Conservation (phyloP, 2,888 invertebrate species). For the Folsomia candida region DNA sequence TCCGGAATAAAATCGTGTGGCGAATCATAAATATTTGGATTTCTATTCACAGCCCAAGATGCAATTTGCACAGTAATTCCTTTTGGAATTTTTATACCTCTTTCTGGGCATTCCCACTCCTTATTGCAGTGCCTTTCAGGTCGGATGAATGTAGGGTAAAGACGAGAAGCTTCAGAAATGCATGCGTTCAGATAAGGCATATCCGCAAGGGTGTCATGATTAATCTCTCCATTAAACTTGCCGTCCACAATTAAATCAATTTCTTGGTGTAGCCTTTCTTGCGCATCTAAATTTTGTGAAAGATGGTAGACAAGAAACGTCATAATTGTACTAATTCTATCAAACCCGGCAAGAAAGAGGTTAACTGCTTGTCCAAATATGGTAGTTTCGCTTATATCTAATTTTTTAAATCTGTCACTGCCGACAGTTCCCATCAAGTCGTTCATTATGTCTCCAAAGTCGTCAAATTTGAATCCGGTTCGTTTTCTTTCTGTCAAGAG, state of each 20-base stretch:
- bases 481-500: slow-evolving; percentile 29
- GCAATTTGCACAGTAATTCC: slow-evolving; percentile 36
- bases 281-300: slow-evolving; percentile 40
- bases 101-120: slow-evolving; percentile 34
- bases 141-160: slow-evolving; percentile 52
- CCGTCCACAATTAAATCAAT: slow-evolving; percentile 24
- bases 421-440: slow-evolving; percentile 30
- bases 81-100: slow-evolving; percentile 38
- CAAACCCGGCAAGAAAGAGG: slow-evolving; percentile 47
- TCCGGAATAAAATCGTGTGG: slow-evolving; percentile 44
- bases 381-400: slow-evolving; percentile 39
- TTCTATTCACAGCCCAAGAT: slow-evolving; percentile 37
- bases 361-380: slow-evolving; percentile 44
- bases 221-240: slow-evolving; percentile 27
- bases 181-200: slow-evolving; percentile 39
- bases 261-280: slow-evolving; percentile 43
- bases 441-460: slow-evolving; percentile 38
- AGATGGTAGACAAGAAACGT: slow-evolving; percentile 39
- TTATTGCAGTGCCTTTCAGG: slow-evolving; percentile 44
- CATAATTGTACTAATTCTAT: slow-evolving; percentile 37
- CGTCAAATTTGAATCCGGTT: slow-evolving; percentile 25
- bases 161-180: slow-evolving; percentile 54
- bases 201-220: slow-evolving; percentile 52
- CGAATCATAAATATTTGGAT: slow-evolving; percentile 39
- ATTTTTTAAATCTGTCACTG: slow-evolving; percentile 29